phyloP scores from a whole-genome alignment of 1,140 invertebrate genomes.

The Gonatopus flavifemur region DNA sequence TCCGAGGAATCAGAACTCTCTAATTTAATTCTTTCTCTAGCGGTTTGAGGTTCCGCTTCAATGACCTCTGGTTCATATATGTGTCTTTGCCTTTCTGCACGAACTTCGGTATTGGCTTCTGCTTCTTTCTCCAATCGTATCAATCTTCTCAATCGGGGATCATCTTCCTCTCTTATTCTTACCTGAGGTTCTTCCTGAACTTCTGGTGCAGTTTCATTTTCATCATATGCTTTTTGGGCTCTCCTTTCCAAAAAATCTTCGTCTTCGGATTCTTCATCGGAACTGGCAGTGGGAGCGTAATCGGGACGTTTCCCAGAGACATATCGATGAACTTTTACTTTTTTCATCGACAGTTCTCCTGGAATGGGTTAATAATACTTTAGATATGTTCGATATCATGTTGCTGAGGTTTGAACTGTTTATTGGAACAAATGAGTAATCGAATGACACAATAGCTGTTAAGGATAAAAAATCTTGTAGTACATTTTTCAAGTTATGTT shows the following conservation, averaged over 20 bases:
- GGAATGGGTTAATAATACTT: conserved; percentile 28
- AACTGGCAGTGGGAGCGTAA: conserved; percentile 80
- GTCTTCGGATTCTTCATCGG: conserved; percentile 81
- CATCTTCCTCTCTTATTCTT: conserved; percentile 63
- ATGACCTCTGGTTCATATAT: conserved; percentile 75
- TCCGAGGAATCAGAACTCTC: conserved; percentile 62
- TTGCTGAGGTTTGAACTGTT: too few relatives aligned
- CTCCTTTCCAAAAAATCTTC: conserved; percentile 79
- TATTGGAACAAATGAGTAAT: too few relatives aligned
- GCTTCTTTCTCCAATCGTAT: conserved; percentile 60
- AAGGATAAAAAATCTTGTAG: too few relatives aligned
- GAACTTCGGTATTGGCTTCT: conserved; percentile 64
- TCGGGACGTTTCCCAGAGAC: conserved; percentile 92
- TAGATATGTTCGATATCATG: too few relatives aligned
- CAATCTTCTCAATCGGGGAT: conserved; percentile 73
- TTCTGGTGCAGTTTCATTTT: conserved; percentile 18
- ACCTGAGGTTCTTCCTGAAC: conserved; percentile 31
- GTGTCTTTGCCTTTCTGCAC: conserved; percentile 60
- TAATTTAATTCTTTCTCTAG: conserved; percentile 44
- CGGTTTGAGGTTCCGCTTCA: conserved; percentile 59
- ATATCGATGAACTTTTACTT: conserved; percentile 93
- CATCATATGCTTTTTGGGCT: conserved; percentile 38
- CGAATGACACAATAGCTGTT: too few relatives aligned
- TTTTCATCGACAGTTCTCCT: conserved; percentile 95
- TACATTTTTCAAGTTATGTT: too few relatives aligned